Conservation (phyloP, 2,888 invertebrate species). For the Cylindroiulus punctatus region DNA sequence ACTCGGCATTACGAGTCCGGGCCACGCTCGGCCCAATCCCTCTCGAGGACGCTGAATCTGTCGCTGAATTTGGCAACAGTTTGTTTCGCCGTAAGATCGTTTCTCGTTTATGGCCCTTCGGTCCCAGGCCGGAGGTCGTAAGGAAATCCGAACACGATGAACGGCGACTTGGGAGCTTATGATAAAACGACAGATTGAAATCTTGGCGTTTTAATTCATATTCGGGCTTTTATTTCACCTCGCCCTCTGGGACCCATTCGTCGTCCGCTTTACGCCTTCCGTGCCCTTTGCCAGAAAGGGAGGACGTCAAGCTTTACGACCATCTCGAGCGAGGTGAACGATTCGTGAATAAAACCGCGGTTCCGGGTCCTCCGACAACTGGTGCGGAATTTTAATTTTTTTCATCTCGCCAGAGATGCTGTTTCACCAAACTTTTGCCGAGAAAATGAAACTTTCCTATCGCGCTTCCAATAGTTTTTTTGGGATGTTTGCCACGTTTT, state of each 20-base stretch:
- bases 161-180: background rate
- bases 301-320: background rate
- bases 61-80: background rate
- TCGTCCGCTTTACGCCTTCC: background rate
- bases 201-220: slow-evolving; percentile 2
- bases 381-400: background rate
- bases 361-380: background rate
- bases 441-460: too few species aligned
- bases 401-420: background rate
- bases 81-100: too few species aligned
- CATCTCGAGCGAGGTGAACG: background rate
- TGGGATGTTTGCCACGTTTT: too few species aligned
- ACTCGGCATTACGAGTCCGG: too few species aligned
- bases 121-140: background rate
- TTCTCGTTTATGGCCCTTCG: too few species aligned
- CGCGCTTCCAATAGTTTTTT: too few species aligned
- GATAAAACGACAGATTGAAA: background rate
- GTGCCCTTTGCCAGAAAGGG: background rate
- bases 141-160: background rate
- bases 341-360: background rate
- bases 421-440: background rate
- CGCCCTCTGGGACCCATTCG: background rate
- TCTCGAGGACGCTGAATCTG: background rate
- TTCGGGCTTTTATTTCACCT: background rate
- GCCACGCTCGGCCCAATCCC: background rate